Evolutionary conservation across 2,113 vertebrate species (phyloP).

Genomic region (Cyanoliseus patagonus): DNA sequence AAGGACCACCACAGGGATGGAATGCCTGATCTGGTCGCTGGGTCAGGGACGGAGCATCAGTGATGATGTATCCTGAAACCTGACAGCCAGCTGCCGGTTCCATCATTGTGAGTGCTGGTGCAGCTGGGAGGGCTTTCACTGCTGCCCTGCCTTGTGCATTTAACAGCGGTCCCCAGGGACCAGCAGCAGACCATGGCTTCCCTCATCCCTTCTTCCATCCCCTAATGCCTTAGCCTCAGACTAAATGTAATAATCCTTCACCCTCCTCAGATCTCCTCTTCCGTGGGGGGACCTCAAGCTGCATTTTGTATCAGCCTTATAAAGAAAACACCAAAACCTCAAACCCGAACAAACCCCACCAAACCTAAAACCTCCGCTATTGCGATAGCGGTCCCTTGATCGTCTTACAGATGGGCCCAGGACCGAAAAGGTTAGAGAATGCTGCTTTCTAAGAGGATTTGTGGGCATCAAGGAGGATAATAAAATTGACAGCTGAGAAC

Average conservation of each 20-base stretch:
- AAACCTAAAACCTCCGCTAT: fast-evolving
- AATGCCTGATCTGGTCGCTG: neutral
- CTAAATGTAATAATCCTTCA: neutral
- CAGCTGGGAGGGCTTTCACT: neutral
- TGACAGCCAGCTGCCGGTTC: neutral
- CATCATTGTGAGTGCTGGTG: neutral
- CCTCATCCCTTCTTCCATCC: neutral
- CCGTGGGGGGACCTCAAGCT: neutral
- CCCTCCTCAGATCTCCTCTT: neutral
- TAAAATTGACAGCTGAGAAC: neutral
- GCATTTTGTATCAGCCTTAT: neutral
- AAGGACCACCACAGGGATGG: neutral
- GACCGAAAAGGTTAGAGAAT: neutral
- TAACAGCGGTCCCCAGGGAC: neutral
- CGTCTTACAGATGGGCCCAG: neutral
- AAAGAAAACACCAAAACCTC: neutral
- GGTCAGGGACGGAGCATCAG: neutral
- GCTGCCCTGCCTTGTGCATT: neutral
- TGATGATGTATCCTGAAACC: neutral
- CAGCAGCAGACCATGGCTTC: neutral
- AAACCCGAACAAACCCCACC: neutral
- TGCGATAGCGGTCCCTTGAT: neutral
- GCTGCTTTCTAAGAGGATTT: constrained; percentile 20
- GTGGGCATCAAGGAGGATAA: constrained; percentile 8
- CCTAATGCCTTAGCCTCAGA: neutral